Evolutionary conservation across 2,888 invertebrate species (phyloP).

Genomic region (Perizoma affinitatum): DNA sequence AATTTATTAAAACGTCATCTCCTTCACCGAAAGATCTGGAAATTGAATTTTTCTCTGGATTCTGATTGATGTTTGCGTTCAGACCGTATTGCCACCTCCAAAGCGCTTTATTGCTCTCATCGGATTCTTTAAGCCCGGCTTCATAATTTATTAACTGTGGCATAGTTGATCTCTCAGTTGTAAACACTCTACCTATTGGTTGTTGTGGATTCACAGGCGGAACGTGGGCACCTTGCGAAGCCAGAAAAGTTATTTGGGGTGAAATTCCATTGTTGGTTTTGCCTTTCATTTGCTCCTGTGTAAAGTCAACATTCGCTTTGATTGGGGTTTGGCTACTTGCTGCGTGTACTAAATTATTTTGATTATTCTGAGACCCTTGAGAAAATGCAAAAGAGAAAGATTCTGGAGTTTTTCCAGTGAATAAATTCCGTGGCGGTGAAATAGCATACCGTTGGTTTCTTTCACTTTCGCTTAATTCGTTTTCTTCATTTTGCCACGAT

Average conservation of each 20-base stretch:
- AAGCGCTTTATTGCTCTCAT: conserved; percentile 68
- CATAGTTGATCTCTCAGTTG: conserved; percentile 65
- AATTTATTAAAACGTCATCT: conserved; percentile 75
- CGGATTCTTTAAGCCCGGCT: conserved; percentile 61
- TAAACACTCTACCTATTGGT: conserved; percentile 60
- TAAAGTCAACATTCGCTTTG: conserved; percentile 60
- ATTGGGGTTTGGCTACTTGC: conserved; percentile 63
- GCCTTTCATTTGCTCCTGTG: conserved; percentile 59
- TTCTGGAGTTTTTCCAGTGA: conserved; percentile 76
- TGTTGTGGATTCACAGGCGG: conserved; percentile 63
- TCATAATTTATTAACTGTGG: conserved; percentile 77
- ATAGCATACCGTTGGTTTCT: conserved; percentile 49
- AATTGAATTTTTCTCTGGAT: conserved; percentile 67
- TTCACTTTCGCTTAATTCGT: conserved; percentile 56
- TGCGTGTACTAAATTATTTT: conserved; percentile 63
- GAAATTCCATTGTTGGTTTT: conserved; percentile 66
- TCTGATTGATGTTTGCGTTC: conserved; percentile 60
- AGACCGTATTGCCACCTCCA: conserved; percentile 80
- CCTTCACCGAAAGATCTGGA: conserved; percentile 72
- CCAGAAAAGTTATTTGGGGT: conserved; percentile 78
- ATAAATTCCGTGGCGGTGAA: conserved; percentile 60
- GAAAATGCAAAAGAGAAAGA: conserved; percentile 73
- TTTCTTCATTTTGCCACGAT: conserved; percentile 66
- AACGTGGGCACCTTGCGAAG: conserved; percentile 75
- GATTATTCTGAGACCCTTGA: conserved; percentile 53